A percentile compares a stretch with the other conserved stretches of the same genome.
These are phyloP conservation scores for Drosophila buzzatii DNA, from an alignment of 2,888 invertebrate genomes.

Conservation along the genomic window DNA sequence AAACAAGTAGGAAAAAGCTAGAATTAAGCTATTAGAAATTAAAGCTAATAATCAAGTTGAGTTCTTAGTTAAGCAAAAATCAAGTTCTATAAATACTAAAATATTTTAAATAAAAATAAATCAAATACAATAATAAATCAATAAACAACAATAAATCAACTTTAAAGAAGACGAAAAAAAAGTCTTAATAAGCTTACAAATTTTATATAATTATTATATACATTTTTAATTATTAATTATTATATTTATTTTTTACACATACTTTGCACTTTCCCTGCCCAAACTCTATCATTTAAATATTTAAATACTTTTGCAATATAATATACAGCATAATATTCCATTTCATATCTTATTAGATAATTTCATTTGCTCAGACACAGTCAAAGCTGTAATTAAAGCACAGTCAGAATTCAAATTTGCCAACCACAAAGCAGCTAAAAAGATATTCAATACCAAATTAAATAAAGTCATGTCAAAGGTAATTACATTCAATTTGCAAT, in stretches of 20 bases:
- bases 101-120: no score
- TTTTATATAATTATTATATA: no score
- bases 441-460: not conserved
- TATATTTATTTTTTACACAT: no score
- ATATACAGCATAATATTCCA: not conserved
- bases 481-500: conserved; percentile 4
- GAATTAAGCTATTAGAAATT: not conserved
- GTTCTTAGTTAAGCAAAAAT: not conserved
- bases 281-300: no score
- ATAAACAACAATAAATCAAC: no score
- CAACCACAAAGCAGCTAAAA: not conserved
- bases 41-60: not conserved
- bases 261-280: no score
- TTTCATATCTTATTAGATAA: not conserved
- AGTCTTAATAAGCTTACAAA: no score
- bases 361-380: not conserved
- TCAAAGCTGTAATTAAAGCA: not conserved
- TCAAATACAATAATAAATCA: no score
- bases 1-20: no score
- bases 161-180: no score
- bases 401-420: not conserved
- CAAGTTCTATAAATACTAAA: no score
- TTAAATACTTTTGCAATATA: not conserved
- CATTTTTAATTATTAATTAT: no score
- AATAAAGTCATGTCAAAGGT: not conserved